Evolutionary conservation across 2,113 vertebrate species (phyloP).

Genomic region (Ctenomys sociabilis): DNA sequence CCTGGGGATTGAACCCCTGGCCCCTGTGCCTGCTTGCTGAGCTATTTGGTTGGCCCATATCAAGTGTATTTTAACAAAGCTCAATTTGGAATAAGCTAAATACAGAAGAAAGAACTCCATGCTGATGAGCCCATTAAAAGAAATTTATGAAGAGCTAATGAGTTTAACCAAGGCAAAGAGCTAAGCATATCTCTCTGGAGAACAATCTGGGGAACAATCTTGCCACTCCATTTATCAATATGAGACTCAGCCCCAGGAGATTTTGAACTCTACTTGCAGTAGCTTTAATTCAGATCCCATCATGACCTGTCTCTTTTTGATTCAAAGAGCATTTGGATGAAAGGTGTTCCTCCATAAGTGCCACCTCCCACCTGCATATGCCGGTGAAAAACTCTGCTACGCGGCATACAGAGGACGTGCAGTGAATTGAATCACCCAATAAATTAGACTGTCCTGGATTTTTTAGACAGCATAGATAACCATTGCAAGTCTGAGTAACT

Average conservation of each 20-base stretch:
- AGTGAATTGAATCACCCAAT: not conserved
- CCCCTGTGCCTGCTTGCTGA: too few relatives aligned
- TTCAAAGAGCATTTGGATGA: not conserved
- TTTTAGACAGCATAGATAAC: not conserved
- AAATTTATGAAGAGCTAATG: not conserved
- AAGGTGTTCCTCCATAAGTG: not conserved
- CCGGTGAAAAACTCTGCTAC: not conserved
- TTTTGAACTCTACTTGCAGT: not conserved
- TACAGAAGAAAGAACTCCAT: not conserved
- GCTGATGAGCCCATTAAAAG: not conserved
- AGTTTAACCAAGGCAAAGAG: not conserved
- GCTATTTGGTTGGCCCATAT: too few relatives aligned
- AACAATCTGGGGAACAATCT: not conserved
- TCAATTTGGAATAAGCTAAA: not conserved
- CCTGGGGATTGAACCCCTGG: too few relatives aligned
- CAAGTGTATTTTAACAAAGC: not conserved
- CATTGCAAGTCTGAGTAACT: not conserved
- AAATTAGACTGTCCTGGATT: not conserved
- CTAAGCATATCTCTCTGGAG: not conserved
- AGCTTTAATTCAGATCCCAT: not conserved
- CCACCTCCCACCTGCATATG: rapidly evolving
- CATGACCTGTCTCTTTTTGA: not conserved
- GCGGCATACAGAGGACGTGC: not conserved
- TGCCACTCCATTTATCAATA: not conserved
- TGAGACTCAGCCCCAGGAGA: not conserved